Evolutionary conservation across 2,113 vertebrate species (phyloP), one percentile per base, ranked within the genome.

Genomic region (Corythaeola cristata): DNA sequence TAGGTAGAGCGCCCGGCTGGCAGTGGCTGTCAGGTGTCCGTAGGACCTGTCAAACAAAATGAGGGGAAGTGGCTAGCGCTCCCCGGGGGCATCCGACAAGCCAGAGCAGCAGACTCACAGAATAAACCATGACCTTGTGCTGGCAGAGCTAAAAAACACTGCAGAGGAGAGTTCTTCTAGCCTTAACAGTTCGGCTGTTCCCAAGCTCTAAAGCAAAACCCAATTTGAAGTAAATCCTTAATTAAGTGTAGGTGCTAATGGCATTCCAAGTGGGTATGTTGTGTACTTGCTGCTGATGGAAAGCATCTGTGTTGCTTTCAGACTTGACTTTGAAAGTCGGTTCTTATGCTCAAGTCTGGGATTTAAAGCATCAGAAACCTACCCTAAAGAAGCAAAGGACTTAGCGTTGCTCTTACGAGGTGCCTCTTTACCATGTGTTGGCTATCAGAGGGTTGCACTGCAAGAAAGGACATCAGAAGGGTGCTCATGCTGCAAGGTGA

Each of bases 231-330:
- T 62, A 76, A 88, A 89, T 89, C 92, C 94, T 96, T 96, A 95
- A 94, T 95, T 95, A 91, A 97, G 91, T 95, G 89, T 53, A 96
- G 59, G 95, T 97, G 95, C 94, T 97, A 95, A 97, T 96, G 87
- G 94, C 71, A 96, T 97, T 96, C 96, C 78, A 94, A 96, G 90
- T 91, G 93, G 91, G 94, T 94, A 96, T 95, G 93, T 97, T 96
- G 92, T 96, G 90, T 96, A 52, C 85, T 96, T 82, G 93, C 93
- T 93, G 96, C 92, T 96, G 96, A 95, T 96, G 95, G 92, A 81
- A 96, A 96, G 96, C 95, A 95, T 95, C 91, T 95, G 95, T 94
- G 95, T 95, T 95, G 91, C 96, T 85, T 96, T 92, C 93, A 95
- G 91, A 62, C 77, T 94, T 90, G 86, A 87, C 93, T 95, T 93